Base-by-base conservation (phyloP, 2,888 invertebrate genomes). In the Agrochola circellaris region DNA sequence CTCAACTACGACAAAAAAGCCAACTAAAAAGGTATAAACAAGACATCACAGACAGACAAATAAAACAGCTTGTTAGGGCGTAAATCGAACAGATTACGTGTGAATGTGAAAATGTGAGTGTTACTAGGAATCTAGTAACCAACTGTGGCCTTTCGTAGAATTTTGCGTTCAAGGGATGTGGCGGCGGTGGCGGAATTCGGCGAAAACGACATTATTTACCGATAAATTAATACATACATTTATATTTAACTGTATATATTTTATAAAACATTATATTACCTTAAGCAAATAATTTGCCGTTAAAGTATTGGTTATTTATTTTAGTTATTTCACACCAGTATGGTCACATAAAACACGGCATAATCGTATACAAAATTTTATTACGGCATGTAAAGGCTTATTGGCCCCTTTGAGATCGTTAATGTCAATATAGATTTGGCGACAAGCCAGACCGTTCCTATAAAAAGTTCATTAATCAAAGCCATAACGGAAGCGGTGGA, bases 381-480 rank as follows among this genome's bases (percentile, higher is more conserved):
- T 84, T 76, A 73, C 54, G 34, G 62, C 51, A 51, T 23, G 56
- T 78, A 75, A 82, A 74, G 75, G 83, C 71, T 87, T 88, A 90
- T 84, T 85, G 84, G 84, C 75, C 81, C 87, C 81, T 90, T 91
- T 90, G 88, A 90, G 91, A 90, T 85, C 89, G 90, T 89, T 93
- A 91, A 92, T 91, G 92, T 92, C 92, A 92, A 92, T 92, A 92
- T 90, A 91, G 90, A 93, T 92, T 93, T 93, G 93, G 93, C 93
- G 84, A 86, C 82, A 71, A 82, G 92, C 93, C 93, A 93, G 81
- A 70, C 61, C 77, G 64, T 78, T 74, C 79, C 89, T 89, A 92
- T 92, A 92, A 93, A 93, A 93, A 92, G 87, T 91, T 90, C 91
- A 93, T 94, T 93, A 93, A 94, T 94, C 93, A 93, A 91, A 77